Conservation (phyloP, 1,140 invertebrate genomes). For the Hirudo medicinalis region DNA sequence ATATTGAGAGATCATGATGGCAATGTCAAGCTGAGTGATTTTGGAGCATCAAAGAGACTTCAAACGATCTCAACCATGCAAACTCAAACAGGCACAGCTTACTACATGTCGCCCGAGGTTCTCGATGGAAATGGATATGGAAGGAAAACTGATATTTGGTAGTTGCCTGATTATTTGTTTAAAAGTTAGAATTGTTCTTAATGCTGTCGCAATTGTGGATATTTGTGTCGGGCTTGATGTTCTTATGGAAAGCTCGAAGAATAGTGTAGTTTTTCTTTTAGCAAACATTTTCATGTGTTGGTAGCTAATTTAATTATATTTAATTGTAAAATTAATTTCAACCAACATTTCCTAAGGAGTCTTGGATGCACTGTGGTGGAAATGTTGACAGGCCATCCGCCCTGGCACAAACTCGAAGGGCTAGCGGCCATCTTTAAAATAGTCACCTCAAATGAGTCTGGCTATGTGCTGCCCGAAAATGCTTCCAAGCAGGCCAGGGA, state of each 20-base stretch:
- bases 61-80: slow-evolving; percentile 32
- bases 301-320: too few relatives aligned
- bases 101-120: slow-evolving; percentile 43
- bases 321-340: too few relatives aligned
- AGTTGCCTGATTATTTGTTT: neutral
- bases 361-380: slow-evolving; percentile 40
- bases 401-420: slow-evolving; percentile 37
- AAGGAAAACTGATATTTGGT: slow-evolving; percentile 41
- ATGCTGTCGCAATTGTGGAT: too few relatives aligned
- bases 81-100: slow-evolving; percentile 36
- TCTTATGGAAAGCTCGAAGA: too few relatives aligned
- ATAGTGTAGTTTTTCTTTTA: too few relatives aligned
- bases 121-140: slow-evolving; percentile 39
- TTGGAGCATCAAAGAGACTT: slow-evolving; percentile 41
- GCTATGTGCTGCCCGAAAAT: slow-evolving; percentile 33
- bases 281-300: too few relatives aligned
- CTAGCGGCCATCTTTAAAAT: slow-evolving; percentile 42
- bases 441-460: slow-evolving; percentile 34
- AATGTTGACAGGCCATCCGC: slow-evolving; percentile 38
- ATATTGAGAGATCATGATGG: slow-evolving; percentile 37
- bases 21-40: slow-evolving; percentile 39
- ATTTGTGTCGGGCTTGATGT: too few relatives aligned
- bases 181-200: too few relatives aligned
- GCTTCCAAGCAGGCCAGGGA: slow-evolving; percentile 28
- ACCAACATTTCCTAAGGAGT: slow-evolving; percentile 30